phyloP scores from a whole-genome alignment of 2,888 invertebrate species.

The Fragum whitleyi region DNA sequence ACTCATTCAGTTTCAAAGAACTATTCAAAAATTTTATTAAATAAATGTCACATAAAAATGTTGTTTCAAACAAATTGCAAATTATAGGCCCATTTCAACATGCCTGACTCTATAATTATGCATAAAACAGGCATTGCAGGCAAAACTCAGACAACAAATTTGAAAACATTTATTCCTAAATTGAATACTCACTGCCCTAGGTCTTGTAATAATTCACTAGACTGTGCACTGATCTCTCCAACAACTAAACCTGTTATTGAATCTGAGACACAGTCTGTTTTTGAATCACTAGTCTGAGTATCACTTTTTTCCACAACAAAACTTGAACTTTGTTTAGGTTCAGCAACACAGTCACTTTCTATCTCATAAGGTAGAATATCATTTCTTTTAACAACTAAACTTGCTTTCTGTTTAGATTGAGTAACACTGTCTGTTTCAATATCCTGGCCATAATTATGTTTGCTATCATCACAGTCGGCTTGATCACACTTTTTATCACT shows the following conservation, averaged over 20 bases:
- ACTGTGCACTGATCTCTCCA: background rate
- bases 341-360: background rate
- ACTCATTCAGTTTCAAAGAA: too few relatives aligned
- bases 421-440: background rate
- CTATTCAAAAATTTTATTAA: too few relatives aligned
- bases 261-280: background rate
- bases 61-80: too few relatives aligned
- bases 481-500: background rate
- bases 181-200: constrained; percentile 34
- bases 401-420: too few relatives aligned
- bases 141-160: too few relatives aligned
- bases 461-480: background rate
- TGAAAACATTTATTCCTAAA: too few relatives aligned
- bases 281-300: background rate
- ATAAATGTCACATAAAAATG: too few relatives aligned
- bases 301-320: background rate
- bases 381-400: too few relatives aligned
- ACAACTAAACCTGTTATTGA: background rate
- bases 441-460: background rate
- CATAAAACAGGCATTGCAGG: too few relatives aligned
- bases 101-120: too few relatives aligned
- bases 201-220: constrained; percentile 34
- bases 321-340: background rate
- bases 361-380: background rate
- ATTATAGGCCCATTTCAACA: too few relatives aligned